Conservation (phyloP, 2,888 invertebrate genomes). For the Ashinkailepas kermadecensis region DNA sequence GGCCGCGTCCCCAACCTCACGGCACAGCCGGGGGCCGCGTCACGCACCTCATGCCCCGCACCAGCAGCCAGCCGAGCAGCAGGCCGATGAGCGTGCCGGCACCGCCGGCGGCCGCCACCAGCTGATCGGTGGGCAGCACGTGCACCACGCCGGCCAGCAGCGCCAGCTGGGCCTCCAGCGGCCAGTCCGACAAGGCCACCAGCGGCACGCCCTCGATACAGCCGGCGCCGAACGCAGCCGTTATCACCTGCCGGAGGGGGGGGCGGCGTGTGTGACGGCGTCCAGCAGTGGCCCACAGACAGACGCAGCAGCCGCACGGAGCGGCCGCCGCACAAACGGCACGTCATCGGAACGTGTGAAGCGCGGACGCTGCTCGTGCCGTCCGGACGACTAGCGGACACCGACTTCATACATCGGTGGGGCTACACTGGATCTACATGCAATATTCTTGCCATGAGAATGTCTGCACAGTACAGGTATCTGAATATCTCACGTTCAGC, state of each 20-base stretch:
- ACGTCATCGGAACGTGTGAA: too few relatives aligned
- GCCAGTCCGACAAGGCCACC: neutral
- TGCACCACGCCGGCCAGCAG: constrained; percentile 3
- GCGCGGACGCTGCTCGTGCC: too few relatives aligned
- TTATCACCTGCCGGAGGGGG: neutral
- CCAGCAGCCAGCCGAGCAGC: neutral
- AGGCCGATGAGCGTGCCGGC: neutral
- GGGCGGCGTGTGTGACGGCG: neutral
- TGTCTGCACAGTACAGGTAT: too few relatives aligned
- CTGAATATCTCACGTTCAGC: too few relatives aligned
- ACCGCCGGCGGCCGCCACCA: neutral
- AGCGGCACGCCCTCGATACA: neutral
- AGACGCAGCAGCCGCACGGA: neutral
- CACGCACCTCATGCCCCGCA: neutral
- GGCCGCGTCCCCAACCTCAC: neutral
- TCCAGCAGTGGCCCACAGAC: neutral
- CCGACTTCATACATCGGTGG: too few relatives aligned
- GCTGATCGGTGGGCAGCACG: neutral
- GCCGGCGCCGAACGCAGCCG: neutral
- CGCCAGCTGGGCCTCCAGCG: neutral
- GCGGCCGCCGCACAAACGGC: too few relatives aligned
- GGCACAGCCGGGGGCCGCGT: too few relatives aligned
- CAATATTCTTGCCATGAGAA: too few relatives aligned
- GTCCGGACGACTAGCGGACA: too few relatives aligned
- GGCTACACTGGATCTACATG: too few relatives aligned